Percentiles rank a stretch among this genome's conserved stretches.
These are phyloP conservation scores for Malurus alboscapulatus DNA, from an alignment of 2,113 vertebrate genomes.

Conservation along the genomic window DNA sequence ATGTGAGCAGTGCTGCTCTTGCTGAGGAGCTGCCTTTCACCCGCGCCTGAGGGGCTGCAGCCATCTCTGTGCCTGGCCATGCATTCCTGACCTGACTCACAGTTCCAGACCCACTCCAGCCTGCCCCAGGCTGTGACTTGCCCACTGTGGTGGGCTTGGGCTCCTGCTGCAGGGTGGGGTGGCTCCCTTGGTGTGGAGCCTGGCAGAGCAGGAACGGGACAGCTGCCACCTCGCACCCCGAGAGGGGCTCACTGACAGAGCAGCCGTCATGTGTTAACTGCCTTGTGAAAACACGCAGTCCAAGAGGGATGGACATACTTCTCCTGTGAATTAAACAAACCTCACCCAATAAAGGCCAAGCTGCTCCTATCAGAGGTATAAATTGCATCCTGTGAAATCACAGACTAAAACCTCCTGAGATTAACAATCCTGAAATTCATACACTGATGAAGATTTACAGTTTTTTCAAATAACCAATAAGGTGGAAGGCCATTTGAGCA, in stretches of 20 bases:
- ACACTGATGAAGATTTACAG: background rate
- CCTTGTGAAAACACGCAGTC: background rate
- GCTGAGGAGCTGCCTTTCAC: background rate
- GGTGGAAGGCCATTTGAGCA: fast-evolving
- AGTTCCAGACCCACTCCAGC: fast-evolving
- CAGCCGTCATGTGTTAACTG: fast-evolving
- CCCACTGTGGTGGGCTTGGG: fast-evolving
- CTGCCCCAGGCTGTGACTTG: fast-evolving
- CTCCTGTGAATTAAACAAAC: background rate
- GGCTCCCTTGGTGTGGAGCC: fast-evolving
- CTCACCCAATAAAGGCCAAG: background rate
- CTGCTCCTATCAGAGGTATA: background rate
- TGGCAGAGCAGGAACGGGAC: fast-evolving
- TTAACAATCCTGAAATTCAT: background rate
- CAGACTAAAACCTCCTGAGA: background rate
- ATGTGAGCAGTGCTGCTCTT: fast-evolving
- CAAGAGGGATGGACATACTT: background rate
- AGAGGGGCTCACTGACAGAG: background rate
- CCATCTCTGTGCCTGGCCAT: background rate
- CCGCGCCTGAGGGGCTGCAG: fast-evolving
- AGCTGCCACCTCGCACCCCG: background rate
- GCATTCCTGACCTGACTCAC: fast-evolving
- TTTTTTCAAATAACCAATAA: background rate
- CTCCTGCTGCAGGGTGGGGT: fast-evolving
- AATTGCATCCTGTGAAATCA: background rate